Evolutionary conservation across 2,797 vertebrate species (phyloP).

Genomic region (Astyanax mexicanus): DNA sequence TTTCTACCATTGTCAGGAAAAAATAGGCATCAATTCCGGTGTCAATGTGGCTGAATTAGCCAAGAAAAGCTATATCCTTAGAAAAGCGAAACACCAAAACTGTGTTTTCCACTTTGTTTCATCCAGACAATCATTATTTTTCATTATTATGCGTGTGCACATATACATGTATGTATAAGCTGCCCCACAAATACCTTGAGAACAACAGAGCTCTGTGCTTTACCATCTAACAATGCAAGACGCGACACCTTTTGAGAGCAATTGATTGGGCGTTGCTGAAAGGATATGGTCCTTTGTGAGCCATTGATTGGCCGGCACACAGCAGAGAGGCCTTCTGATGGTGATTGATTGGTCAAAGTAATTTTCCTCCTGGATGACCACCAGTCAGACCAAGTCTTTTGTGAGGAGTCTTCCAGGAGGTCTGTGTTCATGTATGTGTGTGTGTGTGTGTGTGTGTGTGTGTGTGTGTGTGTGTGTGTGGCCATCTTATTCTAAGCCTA

Average conservation of each 20-base stretch:
- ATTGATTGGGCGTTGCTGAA: conserved; percentile 68
- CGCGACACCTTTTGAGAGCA: conserved; percentile 61
- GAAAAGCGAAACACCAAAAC: too few species aligned
- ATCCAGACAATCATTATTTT: too few species aligned
- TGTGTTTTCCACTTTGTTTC: too few species aligned
- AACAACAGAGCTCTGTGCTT: conserved; percentile 64
- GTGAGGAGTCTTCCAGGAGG: conserved; percentile 29
- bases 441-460: conserved; percentile 7
- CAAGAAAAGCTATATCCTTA: too few species aligned
- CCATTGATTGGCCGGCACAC: conserved; percentile 53
- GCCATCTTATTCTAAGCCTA: conserved; percentile 39
- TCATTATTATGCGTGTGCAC: background rate
- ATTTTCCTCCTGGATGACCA: conserved; percentile 75
- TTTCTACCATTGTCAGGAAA: too few species aligned
- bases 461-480: conserved; percentile 40
- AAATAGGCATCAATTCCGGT: too few species aligned
- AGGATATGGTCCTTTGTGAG: conserved; percentile 48
- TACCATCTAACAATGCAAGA: conserved; percentile 64
- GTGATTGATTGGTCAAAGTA: conserved; percentile 72
- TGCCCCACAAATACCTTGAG: background rate
- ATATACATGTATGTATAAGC: background rate
- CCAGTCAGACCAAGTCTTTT: conserved; percentile 54
- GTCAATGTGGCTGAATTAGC: too few species aligned
- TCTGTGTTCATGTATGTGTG: background rate
- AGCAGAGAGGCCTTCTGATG: conserved; percentile 63